Evolutionary conservation across 2,797 vertebrate genomes (phyloP).

Genomic region (Lophotriccus pileatus): DNA sequence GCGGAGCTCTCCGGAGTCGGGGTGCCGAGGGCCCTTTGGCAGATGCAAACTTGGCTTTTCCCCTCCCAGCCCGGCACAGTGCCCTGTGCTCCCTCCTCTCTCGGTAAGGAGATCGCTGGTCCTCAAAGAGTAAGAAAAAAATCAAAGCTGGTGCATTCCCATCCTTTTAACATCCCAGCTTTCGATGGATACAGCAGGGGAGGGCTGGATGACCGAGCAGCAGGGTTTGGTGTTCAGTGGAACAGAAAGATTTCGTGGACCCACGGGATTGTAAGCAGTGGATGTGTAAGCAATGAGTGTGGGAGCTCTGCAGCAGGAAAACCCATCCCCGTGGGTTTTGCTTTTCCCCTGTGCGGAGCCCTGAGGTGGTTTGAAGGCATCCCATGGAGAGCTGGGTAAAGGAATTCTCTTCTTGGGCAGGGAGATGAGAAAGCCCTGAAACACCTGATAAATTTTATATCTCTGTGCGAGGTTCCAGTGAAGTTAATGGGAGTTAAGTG

Average conservation of each 20-base stretch:
- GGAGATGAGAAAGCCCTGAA: background rate
- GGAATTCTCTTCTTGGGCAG: background rate
- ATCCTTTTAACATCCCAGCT: fast-evolving
- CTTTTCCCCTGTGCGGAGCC: background rate
- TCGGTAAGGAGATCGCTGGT: fast-evolving
- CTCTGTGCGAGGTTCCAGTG: background rate
- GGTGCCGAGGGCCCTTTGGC: background rate
- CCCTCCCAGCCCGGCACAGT: background rate
- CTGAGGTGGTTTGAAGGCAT: background rate
- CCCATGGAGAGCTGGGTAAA: background rate
- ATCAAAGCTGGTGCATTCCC: fast-evolving
- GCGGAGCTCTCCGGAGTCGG: background rate
- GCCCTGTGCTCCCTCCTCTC: background rate
- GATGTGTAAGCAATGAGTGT: background rate
- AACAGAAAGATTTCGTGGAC: background rate
- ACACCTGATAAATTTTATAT: background rate
- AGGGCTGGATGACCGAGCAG: background rate
- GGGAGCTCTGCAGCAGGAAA: background rate
- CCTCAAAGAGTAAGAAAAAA: background rate
- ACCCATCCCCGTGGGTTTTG: background rate
- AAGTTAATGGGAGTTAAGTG: conserved; percentile 29
- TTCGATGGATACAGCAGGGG: background rate
- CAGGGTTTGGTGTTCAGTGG: background rate
- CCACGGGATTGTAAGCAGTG: background rate
- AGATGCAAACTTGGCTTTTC: background rate